Conservation (phyloP, 1,140 invertebrate genomes). For the Hypsibius dujardini region DNA sequence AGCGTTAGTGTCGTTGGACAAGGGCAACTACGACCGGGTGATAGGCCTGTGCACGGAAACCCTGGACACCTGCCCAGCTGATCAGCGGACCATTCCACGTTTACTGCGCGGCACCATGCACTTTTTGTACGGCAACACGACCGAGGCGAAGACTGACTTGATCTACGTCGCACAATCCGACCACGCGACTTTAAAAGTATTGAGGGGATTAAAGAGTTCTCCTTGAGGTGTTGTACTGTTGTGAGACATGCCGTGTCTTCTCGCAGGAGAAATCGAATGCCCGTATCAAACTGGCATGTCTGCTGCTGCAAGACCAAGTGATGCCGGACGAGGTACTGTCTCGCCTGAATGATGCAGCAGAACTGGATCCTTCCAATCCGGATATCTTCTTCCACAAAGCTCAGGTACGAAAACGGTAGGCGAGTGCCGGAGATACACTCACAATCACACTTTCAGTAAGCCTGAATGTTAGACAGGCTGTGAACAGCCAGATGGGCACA, state of each 20-base stretch:
- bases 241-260: not conserved
- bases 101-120: not conserved
- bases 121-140: not conserved
- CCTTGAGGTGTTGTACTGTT: not conserved
- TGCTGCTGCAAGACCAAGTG: not conserved
- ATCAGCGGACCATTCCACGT: not conserved
- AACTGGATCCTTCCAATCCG: not conserved
- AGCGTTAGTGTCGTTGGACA: too few relatives aligned
- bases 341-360: not conserved
- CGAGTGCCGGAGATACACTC: too few relatives aligned
- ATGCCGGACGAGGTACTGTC: not conserved
- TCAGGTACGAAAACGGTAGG: too few relatives aligned
- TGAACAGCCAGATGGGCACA: too few relatives aligned
- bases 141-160: not conserved
- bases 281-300: not conserved
- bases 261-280: constrained; percentile 8
- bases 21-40: not conserved
- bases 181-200: not conserved
- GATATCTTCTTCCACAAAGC: constrained; percentile 9
- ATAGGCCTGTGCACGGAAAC: not conserved
- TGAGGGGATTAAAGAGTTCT: not conserved
- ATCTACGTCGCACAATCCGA: not conserved
- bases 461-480: too few relatives aligned
- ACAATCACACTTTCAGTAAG: too few relatives aligned
- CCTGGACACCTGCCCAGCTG: not conserved